Evolutionary conservation across 2,113 vertebrate species (phyloP).

Genomic region (Menura novaehollandiae): DNA sequence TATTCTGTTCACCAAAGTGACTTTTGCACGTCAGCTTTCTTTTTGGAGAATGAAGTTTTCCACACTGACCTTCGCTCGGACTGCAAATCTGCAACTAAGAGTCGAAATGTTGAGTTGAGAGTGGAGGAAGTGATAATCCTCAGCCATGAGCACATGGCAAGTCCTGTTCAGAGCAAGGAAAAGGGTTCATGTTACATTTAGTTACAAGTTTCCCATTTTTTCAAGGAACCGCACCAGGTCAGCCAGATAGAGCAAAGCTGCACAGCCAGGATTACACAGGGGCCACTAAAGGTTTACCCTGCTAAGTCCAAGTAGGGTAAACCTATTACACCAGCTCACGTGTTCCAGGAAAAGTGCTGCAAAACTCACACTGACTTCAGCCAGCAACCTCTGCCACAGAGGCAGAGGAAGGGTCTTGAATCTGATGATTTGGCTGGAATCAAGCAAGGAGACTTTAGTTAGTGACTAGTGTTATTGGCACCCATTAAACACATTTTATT

Average conservation of each 20-base stretch:
- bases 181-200: not conserved
- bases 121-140: not conserved
- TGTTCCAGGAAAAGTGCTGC: not conserved
- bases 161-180: not conserved
- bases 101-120: not conserved
- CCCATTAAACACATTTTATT: not conserved
- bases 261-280: not conserved
- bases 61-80: not conserved
- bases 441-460: not conserved
- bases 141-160: not conserved
- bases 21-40: not conserved
- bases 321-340: not conserved
- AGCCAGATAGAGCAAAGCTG: not conserved
- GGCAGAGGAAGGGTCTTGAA: not conserved
- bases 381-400: not conserved
- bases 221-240: not conserved
- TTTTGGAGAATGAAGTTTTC: not conserved
- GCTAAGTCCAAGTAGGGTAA: not conserved
- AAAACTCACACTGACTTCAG: not conserved
- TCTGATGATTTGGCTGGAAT: not conserved
- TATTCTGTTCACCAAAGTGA: not conserved
- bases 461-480: not conserved
- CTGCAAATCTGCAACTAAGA: not conserved
- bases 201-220: not conserved
- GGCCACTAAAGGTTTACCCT: not conserved